Percentiles rank a stretch among this genome's conserved stretches.
Conservation (phyloP, 2,888 invertebrate genomes). For the Drosophila prostipennis region DNA sequence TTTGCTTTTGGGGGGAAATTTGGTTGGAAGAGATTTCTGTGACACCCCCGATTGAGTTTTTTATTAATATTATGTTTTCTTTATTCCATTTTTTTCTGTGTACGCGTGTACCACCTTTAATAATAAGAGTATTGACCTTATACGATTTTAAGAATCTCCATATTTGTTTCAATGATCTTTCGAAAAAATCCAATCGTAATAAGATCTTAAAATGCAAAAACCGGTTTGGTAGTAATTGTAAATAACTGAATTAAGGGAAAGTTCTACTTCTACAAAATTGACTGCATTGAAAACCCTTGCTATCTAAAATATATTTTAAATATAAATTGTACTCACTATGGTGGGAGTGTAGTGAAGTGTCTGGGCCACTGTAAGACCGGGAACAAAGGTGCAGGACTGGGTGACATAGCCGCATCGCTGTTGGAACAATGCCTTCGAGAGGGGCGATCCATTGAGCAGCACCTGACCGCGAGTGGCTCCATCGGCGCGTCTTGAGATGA, state of each 20-base stretch:
- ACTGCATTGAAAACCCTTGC: background rate
- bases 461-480: conserved; percentile 95
- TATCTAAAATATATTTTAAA: background rate
- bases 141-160: background rate
- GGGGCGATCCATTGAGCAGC: conserved; percentile 92
- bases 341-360: conserved; percentile 92
- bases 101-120: background rate
- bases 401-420: conserved; percentile 95
- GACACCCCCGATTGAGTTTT: too few relatives aligned
- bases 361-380: conserved; percentile 94
- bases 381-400: conserved; percentile 92
- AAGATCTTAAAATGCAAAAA: background rate
- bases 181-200: background rate
- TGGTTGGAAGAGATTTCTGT: too few relatives aligned
- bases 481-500: conserved; percentile 92
- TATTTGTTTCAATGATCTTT: background rate
- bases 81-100: too few relatives aligned
- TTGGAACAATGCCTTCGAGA: conserved; percentile 92
- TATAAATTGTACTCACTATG: conserved; percentile 85
- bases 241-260: too few relatives aligned
- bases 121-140: background rate
- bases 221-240: too few relatives aligned
- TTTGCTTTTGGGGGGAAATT: too few relatives aligned
- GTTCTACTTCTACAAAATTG: too few relatives aligned
- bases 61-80: too few relatives aligned